Base-by-base conservation (phyloP, 2,113 vertebrate species). In the Hippotragus niger region DNA sequence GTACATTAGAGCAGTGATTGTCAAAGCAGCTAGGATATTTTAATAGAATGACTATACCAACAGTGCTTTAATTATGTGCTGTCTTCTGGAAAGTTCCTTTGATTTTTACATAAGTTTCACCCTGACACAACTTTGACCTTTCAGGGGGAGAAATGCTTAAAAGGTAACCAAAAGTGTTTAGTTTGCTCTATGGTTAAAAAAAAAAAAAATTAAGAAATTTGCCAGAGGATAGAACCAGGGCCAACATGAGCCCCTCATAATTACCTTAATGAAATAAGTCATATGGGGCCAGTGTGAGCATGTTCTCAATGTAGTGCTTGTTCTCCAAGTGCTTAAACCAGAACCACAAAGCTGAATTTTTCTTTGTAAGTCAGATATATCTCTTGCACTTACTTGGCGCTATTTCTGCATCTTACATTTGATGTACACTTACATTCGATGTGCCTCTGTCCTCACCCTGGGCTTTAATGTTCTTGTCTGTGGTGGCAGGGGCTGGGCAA, bases 201-300 rank as follows among this genome's bases (percentile, higher is more conserved):
- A 84, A 95, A 47, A 84, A 52, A 88, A 96, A 90, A 16, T 55
- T 36, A 88, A 96, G 84, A 96, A 95, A 86, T 91, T 83, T 89
- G 45, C 86, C 80, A 43, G 57, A 94, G 80, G 57, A 55, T 45
- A 83, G 36, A 94, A 88, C 58, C 60, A 33, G 19, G 23, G 93
- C 74, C 25, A 81, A 55, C 45, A 91, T 5, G 23, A 93, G 31
- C 45, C 83, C 85, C 62, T 96, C 19, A 29, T 95, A 95, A 88
- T 93, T 94, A 71, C 60, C 33, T 62, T 89, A 94, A 84, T 96
- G 90, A 96, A 50, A 21, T 36, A 90, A 91, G 33, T 89, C 76
- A 50, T 60, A 19, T 12, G 40, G 83, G 86, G 55, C 95, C 29
- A 52, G 89, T 15, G 27, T 90, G 83, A 91, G 62, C 52, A 29